A percentile compares a stretch with the other conserved stretches of the same genome.
These are phyloP conservation scores for Bucco capensis DNA, from an alignment of 2,113 vertebrate genomes.

Conservation along the genomic window DNA sequence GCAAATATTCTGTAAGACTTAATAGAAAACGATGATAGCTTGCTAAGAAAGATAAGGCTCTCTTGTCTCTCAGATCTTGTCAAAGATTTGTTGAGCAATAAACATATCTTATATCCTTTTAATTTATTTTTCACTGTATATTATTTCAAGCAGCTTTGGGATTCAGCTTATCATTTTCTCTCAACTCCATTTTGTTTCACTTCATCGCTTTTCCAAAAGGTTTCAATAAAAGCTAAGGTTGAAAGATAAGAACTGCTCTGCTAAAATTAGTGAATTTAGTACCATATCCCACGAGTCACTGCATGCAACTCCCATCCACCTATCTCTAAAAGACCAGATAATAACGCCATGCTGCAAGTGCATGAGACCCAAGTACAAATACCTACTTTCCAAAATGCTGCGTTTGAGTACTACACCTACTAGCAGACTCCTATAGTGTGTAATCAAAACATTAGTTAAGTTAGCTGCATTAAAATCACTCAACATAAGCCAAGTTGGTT, in stretches of 20 bases:
- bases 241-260: constrained; percentile 5
- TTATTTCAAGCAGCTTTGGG: neutral
- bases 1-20: neutral
- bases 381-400: neutral
- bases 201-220: constrained; percentile 1
- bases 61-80: neutral
- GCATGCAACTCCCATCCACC: neutral
- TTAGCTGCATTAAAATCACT: neutral
- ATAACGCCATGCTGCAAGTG: neutral
- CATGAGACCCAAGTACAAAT: neutral
- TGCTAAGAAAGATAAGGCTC: constrained; percentile 6
- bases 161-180: constrained; percentile 25
- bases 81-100: constrained; percentile 21
- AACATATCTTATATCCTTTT: neutral
- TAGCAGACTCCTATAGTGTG: neutral
- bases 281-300: constrained; percentile 8
- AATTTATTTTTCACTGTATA: constrained; percentile 5
- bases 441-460: neutral
- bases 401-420: neutral
- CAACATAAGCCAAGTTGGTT: neutral
- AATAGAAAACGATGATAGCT: neutral
- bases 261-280: constrained; percentile 51
- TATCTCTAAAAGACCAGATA: constrained; percentile 8
- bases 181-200: constrained; percentile 36
- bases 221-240: constrained; percentile 6